Evolutionary conservation across 2,797 vertebrate species (phyloP), one percentile per base, ranked within the genome.

Genomic region (Manis pentadactyla): DNA sequence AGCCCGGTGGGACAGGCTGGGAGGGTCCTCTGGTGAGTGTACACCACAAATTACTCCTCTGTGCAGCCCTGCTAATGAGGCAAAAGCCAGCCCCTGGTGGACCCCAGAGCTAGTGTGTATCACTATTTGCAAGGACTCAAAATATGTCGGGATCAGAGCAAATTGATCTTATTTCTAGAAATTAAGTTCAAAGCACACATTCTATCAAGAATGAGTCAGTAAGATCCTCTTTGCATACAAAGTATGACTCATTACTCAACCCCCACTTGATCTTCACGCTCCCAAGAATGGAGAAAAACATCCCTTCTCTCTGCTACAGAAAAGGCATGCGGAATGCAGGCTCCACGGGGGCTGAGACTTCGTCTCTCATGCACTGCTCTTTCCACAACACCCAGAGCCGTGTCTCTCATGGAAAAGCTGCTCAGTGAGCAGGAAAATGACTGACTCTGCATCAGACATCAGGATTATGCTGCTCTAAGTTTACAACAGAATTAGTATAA

Each of bases 181-280:
- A 39, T 57, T 90, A 81, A 90, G 71, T 25, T 75, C 86, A 87
- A 92, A 93, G 61, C 23, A 75, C 18, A 51, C 29, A 37, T 31
- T 53, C 42, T n/a, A 18, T 49, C 46, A 21, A 57, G 37, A 49
- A 8, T 34, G 1, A 6, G 4, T 81, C 59, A 29, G 6, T 14
- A 90, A 25, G 7, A 6, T n/a, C 29, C 82, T 27, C 64, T 74
- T 46, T 27, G 6, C 23, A 69, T 10, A 84, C 39, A 42, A 93
- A 63, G 17, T 12, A 21, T 84, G 46, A n/a, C 12, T 78, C 19
- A 23, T 37, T n/a, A 57, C 3, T 89, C 69, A 46, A 51, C 18
- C 39, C 39, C 49, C 19, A 27, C 19, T 53, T 39, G 25, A 69
- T 42, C 66, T 37, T 18, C 18, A 51, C 9, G 29, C 21, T 57